These are phyloP conservation scores for Sinonovacula constricta DNA, from an alignment of 1,140 invertebrate genomes.

Conservation along the genomic window DNA sequence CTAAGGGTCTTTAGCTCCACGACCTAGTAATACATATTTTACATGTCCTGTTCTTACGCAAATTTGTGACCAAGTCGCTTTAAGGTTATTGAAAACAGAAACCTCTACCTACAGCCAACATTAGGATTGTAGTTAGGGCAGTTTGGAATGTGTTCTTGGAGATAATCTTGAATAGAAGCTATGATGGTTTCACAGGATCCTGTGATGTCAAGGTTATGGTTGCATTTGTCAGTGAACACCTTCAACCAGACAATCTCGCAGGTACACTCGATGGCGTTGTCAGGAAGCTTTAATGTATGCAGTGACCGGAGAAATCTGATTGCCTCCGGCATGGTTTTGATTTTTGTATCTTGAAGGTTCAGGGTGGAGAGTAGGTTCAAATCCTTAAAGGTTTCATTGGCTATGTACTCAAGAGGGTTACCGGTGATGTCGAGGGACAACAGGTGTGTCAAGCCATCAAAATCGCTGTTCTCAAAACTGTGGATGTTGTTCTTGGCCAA, in stretches of 20 bases:
- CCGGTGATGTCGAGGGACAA: constrained; percentile 8
- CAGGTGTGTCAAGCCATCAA: constrained; percentile 25
- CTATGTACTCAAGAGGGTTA: constrained; percentile 40
- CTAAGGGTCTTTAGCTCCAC: too few relatives aligned
- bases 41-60: too few relatives aligned
- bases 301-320: constrained; percentile 24
- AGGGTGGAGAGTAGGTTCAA: constrained; percentile 10
- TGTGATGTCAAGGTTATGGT: constrained; percentile 6
- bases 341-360: constrained; percentile 27
- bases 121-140: constrained; percentile 40
- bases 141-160: not conserved
- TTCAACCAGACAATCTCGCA: constrained; percentile 46
- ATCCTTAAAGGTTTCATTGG: constrained; percentile 45
- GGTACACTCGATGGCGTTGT: constrained; percentile 33
- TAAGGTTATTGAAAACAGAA: too few relatives aligned
- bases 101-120: not conserved
- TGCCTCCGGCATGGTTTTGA: constrained; percentile 37
- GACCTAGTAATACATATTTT: too few relatives aligned
- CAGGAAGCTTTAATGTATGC: constrained; percentile 19
- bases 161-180: constrained; percentile 3
- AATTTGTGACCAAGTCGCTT: too few relatives aligned
- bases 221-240: constrained; percentile 23
- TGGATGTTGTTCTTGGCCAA: constrained; percentile 27
- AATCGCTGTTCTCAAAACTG: constrained; percentile 46
- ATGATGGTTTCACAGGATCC: constrained; percentile 46